Evolutionary conservation across 1,140 invertebrate genomes (phyloP).

Genomic region (Lepidurus apus): DNA sequence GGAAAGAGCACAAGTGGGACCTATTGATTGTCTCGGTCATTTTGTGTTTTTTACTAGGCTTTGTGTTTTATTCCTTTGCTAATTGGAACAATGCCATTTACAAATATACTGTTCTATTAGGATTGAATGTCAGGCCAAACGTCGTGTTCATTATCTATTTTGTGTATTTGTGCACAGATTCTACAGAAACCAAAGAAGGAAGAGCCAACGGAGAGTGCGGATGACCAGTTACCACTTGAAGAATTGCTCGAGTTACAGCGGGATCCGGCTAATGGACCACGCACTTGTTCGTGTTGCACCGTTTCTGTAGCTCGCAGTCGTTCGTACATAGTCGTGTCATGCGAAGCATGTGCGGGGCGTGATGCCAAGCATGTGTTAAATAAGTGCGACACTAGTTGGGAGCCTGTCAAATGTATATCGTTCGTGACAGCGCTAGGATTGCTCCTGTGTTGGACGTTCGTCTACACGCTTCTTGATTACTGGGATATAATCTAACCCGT

Average conservation of each 20-base stretch:
- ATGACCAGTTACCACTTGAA: too few relatives aligned
- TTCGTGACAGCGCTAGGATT: background rate
- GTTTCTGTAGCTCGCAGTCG: background rate
- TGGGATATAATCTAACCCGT: background rate
- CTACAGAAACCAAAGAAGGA: too few relatives aligned
- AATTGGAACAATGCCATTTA: background rate
- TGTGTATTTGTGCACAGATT: too few relatives aligned
- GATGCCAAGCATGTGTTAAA: background rate
- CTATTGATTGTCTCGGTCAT: background rate
- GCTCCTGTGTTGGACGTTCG: background rate
- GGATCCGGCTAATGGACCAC: too few relatives aligned
- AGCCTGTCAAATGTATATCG: background rate
- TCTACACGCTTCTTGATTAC: background rate
- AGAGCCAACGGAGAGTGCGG: too few relatives aligned
- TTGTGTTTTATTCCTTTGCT: background rate
- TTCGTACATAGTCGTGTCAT: background rate
- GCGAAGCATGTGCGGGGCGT: background rate
- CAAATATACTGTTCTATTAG: too few relatives aligned
- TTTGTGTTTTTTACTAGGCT: background rate
- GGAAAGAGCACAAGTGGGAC: background rate
- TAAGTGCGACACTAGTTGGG: background rate
- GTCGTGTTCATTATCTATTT: too few relatives aligned
- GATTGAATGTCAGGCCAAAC: too few relatives aligned
- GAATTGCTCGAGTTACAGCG: too few relatives aligned
- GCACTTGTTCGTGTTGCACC: background rate